Conservation (phyloP, 2,113 vertebrate species). For the Synchiropus splendidus region DNA sequence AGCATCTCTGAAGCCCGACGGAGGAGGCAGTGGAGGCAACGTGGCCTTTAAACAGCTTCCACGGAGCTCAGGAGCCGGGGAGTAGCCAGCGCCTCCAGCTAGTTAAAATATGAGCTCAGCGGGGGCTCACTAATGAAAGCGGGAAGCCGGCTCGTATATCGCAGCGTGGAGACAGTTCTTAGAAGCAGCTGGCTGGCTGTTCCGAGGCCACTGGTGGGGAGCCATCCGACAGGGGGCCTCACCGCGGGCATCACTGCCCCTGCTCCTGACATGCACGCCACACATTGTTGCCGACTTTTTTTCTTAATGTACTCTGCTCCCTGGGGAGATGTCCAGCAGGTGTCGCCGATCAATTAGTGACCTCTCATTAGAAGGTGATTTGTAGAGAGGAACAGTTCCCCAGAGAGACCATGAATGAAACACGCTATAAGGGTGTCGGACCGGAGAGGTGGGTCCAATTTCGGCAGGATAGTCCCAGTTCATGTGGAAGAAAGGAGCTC, state of each 20-base stretch:
- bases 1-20: slow-evolving; percentile 19
- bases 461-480: too few relatives aligned
- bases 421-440: too few relatives aligned
- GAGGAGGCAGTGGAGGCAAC: slow-evolving; percentile 19
- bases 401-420: slow-evolving; percentile 9
- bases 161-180: slow-evolving; percentile 61
- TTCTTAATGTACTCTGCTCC: slow-evolving; percentile 21
- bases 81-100: slow-evolving; percentile 52
- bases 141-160: slow-evolving; percentile 54
- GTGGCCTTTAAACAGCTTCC: slow-evolving; percentile 39
- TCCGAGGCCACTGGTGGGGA: slow-evolving; percentile 67
- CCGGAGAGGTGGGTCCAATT: too few relatives aligned
- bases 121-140: slow-evolving; percentile 59
- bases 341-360: slow-evolving; percentile 62
- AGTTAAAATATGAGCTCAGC: slow-evolving; percentile 62
- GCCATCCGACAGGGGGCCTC: slow-evolving; percentile 61
- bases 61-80: slow-evolving; percentile 38
- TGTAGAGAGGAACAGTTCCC: slow-evolving; percentile 35
- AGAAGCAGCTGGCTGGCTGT: slow-evolving; percentile 60
- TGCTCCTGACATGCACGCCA: slow-evolving; percentile 30
- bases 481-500: too few relatives aligned
- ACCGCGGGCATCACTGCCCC: slow-evolving; percentile 41
- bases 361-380: slow-evolving; percentile 55
- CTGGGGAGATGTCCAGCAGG: slow-evolving; percentile 39
- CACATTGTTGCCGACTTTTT: slow-evolving; percentile 41